Percentiles rank a stretch among this genome's conserved stretches.
These are phyloP conservation scores for Microvelia longipes DNA, from an alignment of 1,140 invertebrate genomes.

Conservation along the genomic window DNA sequence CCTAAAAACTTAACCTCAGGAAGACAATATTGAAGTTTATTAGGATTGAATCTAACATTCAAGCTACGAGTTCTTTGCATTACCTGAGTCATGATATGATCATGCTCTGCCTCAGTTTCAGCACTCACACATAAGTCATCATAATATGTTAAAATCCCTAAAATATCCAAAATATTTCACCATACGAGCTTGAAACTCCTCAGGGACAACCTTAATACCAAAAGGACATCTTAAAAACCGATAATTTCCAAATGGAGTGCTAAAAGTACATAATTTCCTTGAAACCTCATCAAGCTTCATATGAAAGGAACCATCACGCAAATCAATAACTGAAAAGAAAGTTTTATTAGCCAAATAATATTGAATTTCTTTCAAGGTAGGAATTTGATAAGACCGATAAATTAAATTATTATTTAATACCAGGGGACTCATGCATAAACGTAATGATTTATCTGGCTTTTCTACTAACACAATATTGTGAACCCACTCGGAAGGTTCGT, in stretches of 20 bases:
- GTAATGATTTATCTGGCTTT: constrained; percentile 26
- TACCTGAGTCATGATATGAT: constrained; percentile 19
- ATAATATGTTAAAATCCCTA: constrained; percentile 19
- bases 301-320: neutral
- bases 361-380: neutral
- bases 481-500: constrained; percentile 28
- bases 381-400: constrained; percentile 2
- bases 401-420: constrained; percentile 22
- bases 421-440: constrained; percentile 30
- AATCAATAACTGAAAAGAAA: constrained; percentile 2
- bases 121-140: constrained; percentile 27
- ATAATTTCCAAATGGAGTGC: constrained; percentile 7
- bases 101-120: constrained; percentile 17
- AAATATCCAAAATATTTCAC: constrained; percentile 16
- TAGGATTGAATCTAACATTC: constrained; percentile 29
- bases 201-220: constrained; percentile 13
- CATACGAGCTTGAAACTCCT: constrained; percentile 13
- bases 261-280: constrained; percentile 5
- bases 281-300: constrained; percentile 3
- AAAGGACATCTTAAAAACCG: constrained; percentile 14
- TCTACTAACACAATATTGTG: constrained; percentile 28
- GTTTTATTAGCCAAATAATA: constrained; percentile 3
- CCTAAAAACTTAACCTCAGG: constrained; percentile 28
- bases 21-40: constrained; percentile 25
- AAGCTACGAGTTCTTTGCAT: constrained; percentile 24